phyloP scores from a whole-genome alignment of 2,797 vertebrate species.

The Taeniopygia guttata region DNA sequence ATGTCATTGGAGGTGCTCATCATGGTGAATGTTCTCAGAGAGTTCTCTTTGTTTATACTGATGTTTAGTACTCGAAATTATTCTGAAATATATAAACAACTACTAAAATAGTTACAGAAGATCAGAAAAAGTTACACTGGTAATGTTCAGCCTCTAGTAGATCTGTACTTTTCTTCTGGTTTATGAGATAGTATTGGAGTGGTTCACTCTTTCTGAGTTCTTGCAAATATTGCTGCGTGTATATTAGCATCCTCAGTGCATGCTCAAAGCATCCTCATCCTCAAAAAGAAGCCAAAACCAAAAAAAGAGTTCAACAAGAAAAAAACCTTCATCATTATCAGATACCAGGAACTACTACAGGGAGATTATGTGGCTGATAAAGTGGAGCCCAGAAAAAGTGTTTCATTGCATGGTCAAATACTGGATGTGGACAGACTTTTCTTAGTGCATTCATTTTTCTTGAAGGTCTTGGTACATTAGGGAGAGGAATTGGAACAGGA shows the following conservation, averaged over 20 bases:
- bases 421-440: not conserved
- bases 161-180: not conserved
- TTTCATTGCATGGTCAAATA: not conserved
- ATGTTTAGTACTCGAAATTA: not conserved
- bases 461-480: not conserved
- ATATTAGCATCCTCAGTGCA: not conserved
- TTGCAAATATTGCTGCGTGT: not conserved
- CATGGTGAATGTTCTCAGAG: not conserved
- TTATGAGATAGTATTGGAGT: not conserved
- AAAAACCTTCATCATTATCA: not conserved
- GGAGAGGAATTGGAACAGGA: not conserved
- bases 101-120: not conserved
- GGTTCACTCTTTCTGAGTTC: not conserved
- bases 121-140: not conserved
- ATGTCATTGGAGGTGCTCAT: not conserved
- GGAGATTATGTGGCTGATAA: not conserved
- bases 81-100: not conserved
- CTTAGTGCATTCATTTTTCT: not conserved
- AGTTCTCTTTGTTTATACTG: not conserved
- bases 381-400: not conserved
- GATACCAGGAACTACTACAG: not conserved
- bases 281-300: not conserved
- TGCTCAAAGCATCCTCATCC: not conserved
- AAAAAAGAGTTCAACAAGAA: too few relatives aligned
- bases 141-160: not conserved